A percentile compares a stretch with the other conserved stretches of the same genome.
Conservation (phyloP, 2,888 invertebrate species). For the Helobdella robusta region DNA sequence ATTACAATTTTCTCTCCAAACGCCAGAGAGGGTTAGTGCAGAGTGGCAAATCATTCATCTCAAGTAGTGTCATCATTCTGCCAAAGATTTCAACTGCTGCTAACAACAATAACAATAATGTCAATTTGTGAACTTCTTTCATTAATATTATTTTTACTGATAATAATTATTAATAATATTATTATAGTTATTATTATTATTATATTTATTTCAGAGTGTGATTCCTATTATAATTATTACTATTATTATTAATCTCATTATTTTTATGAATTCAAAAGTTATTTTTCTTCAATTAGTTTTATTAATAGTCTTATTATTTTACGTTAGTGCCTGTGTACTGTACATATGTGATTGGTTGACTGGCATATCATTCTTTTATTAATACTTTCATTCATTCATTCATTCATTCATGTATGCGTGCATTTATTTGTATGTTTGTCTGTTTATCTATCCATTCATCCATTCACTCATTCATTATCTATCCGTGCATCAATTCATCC, state of each 20-base stretch:
- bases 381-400: not conserved
- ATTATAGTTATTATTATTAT: not conserved
- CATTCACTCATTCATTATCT: not conserved
- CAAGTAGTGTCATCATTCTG: not conserved
- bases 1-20: too few species aligned
- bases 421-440: not conserved
- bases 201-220: not conserved
- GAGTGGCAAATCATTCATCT: constrained; percentile 8
- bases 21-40: not conserved
- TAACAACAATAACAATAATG: too few species aligned
- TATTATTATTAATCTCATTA: too few species aligned
- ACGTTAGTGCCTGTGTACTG: too few species aligned
- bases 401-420: not conserved
- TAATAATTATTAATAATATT: not conserved
- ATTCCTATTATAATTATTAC: not conserved
- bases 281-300: too few species aligned
- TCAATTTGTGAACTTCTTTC: too few species aligned
- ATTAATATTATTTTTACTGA: too few species aligned
- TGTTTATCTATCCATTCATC: not conserved
- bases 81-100: not conserved
- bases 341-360: too few species aligned
- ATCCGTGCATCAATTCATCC: not conserved
- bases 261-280: too few species aligned
- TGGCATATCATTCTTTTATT: not conserved
- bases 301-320: too few species aligned